Evolutionary conservation across 1,140 invertebrate genomes (phyloP).

Genomic region (Choristoneura fumiferana): DNA sequence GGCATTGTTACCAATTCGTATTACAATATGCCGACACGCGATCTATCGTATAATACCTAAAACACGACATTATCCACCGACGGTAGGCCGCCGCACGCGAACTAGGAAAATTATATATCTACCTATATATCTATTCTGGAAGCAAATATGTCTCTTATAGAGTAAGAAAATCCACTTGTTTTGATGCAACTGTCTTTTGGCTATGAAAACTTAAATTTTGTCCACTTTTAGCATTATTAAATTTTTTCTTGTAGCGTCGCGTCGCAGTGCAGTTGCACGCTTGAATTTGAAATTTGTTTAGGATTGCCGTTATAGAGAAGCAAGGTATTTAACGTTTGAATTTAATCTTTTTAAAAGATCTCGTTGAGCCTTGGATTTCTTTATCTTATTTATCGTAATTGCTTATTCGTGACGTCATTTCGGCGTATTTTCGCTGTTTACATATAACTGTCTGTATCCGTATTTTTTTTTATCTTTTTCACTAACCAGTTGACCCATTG

Average conservation of each 20-base stretch:
- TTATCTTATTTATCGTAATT: too few species aligned
- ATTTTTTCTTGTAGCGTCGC: background rate
- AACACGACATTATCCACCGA: constrained; percentile 43
- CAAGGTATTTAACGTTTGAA: too few species aligned
- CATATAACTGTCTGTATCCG: too few species aligned
- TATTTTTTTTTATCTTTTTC: too few species aligned
- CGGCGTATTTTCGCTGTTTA: too few species aligned
- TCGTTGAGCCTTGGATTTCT: too few species aligned
- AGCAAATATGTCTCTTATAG: constrained; percentile 1
- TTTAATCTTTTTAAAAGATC: too few species aligned
- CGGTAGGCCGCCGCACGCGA: constrained; percentile 52
- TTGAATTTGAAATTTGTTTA: background rate
- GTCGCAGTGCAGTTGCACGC: background rate
- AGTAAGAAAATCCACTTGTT: background rate
- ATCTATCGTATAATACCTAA: constrained; percentile 55
- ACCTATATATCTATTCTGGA: constrained; percentile 17
- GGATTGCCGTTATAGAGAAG: background rate
- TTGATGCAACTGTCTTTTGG: background rate
- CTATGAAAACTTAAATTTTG: constrained; percentile 5
- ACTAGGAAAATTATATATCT: constrained; percentile 35
- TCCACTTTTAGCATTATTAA: background rate
- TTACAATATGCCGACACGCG: constrained; percentile 66
- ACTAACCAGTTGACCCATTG: background rate
- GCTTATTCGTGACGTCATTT: too few species aligned
- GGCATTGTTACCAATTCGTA: constrained; percentile 62